Evolutionary conservation across 2,888 invertebrate genomes (phyloP), one percentile per base, ranked within the genome.

Genomic region (Agrenia bidenticulata): DNA sequence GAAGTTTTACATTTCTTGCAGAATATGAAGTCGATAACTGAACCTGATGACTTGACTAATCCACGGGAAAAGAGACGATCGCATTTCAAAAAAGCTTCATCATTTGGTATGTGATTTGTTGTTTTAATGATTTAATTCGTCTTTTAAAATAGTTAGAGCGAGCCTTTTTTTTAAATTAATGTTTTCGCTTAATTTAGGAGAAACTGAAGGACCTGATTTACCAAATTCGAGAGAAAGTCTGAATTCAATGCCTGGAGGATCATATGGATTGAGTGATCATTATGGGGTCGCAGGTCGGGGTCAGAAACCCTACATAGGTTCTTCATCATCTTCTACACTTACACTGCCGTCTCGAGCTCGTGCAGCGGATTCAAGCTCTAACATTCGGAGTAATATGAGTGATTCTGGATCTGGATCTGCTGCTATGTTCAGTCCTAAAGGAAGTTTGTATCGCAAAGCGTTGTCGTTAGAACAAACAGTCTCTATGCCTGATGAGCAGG

Each of bases 391-490:
- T 42, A 71, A 73, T 57, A 66, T 64, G 61, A 63, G 80, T 2
- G 75, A 78, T 56, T 77, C 77, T 70, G 80, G 82, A 56, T 63
- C 67, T 64, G 24, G 70, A 68, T 32, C 70, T 71, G 23, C 77
- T 1, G 59, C 51, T 2, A 53, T 67, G 11, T 69, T 64, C 32
- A 74, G 77, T 59, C 67, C 77, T 9, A 63, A 61, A 61, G 72
- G 72, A 64, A 86, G 84, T 77, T 79, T 88, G 51, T 85, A 87
- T 72, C 82, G 88, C 69, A 89, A 88, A 78, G 88, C 88, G 78
- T 79, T 89, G 53, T 89, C 89, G 7, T 79, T 89, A 69, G 89
- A 89, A 79, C 89, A 89, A 78, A 85, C 85, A 4, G 79, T 82
- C n/a, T 78, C 79, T 58, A 79, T 79, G 69, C 80, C 80, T 39